These are phyloP conservation scores for Coreoperca whiteheadi DNA, from an alignment of 2,113 vertebrate species.

Conservation along the genomic window DNA sequence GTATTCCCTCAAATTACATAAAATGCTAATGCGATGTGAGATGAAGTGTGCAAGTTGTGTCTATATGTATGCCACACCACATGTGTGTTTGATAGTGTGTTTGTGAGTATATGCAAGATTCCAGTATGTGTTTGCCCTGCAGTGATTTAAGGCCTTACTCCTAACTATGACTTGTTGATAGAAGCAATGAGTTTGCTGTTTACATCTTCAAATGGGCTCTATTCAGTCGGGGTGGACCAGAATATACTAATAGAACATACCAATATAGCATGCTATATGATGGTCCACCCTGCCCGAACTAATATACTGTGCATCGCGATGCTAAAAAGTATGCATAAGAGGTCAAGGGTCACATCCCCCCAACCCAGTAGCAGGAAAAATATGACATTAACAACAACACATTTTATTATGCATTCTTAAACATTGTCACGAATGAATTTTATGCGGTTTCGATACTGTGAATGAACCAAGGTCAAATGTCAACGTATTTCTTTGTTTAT, in stretches of 20 bases:
- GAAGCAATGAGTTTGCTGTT: conserved; percentile 20
- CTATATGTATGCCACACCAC: not conserved
- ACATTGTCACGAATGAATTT: not conserved
- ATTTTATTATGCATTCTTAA: not conserved
- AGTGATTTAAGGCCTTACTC: conserved; percentile 51
- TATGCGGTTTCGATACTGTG: not conserved
- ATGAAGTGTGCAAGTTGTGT: conserved; percentile 2
- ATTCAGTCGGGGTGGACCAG: not conserved
- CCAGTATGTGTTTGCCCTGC: conserved; percentile 53
- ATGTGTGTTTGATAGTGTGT: not conserved
- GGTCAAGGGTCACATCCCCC: not conserved
- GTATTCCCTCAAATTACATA: conserved; percentile 43
- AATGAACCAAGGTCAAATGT: not conserved
- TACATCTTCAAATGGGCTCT: conserved; percentile 5
- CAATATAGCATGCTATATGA: too few species aligned
- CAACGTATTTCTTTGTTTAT: not conserved
- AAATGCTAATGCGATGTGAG: conserved; percentile 6
- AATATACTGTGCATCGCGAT: fast-evolving
- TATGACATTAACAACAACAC: too few species aligned
- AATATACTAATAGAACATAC: too few species aligned
- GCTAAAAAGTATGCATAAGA: not conserved
- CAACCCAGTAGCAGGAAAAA: not conserved
- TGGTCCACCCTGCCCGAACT: too few species aligned
- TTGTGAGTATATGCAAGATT: conserved; percentile 11
- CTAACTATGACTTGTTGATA: conserved; percentile 42